These are phyloP conservation scores for Peromyscus nudipes DNA, from an alignment of 2,797 vertebrate species.

Conservation along the genomic window DNA sequence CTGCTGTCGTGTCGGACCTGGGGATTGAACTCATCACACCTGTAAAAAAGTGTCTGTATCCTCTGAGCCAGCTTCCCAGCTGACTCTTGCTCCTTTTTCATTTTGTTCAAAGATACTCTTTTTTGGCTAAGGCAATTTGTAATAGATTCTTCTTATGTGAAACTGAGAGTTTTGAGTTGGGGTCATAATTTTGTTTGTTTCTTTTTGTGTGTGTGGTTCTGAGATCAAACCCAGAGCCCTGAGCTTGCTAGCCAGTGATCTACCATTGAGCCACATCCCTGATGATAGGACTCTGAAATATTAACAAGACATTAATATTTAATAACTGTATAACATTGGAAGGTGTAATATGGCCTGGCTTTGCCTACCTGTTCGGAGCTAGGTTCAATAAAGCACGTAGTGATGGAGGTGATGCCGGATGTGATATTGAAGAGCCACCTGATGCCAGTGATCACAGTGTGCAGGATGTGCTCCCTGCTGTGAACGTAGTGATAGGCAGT, in stretches of 20 bases:
- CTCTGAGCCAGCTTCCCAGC: background rate
- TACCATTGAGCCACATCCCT: background rate
- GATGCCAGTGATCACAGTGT: conserved; percentile 84
- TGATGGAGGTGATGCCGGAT: conserved; percentile 78
- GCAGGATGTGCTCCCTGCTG: conserved; percentile 83
- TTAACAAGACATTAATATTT: background rate
- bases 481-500: conserved; percentile 88
- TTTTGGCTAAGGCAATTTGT: conserved; percentile 45
- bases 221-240: background rate
- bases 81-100: background rate
- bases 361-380: conserved; percentile 84
- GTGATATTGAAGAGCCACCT: conserved; percentile 85
- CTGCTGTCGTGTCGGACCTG: background rate
- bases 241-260: background rate
- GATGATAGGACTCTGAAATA: background rate
- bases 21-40: background rate
- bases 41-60: background rate
- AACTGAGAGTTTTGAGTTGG: conserved; percentile 25
- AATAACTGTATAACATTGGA: background rate
- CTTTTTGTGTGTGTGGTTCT: background rate
- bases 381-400: conserved; percentile 84
- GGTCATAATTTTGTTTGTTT: background rate
- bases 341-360: background rate
- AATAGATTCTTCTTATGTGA: background rate
- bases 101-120: background rate